A percentile compares a stretch with the other conserved stretches of the same genome.
These are phyloP conservation scores for Carlito syrichta DNA, from an alignment of 2,113 vertebrate species.

Conservation along the genomic window DNA sequence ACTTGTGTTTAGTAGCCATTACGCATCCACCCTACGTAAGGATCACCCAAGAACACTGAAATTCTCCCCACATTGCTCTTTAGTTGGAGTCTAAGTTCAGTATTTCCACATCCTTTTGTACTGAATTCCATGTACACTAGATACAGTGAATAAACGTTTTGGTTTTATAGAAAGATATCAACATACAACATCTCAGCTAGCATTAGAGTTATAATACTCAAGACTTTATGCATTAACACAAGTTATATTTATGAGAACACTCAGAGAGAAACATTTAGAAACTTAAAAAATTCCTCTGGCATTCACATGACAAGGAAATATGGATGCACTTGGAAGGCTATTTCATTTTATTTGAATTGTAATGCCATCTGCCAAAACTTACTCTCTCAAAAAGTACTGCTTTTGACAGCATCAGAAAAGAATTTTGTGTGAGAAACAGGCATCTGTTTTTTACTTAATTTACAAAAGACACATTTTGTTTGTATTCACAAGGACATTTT, in stretches of 20 bases:
- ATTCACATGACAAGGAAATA: constrained; percentile 75
- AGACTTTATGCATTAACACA: constrained; percentile 58
- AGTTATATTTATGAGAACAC: constrained; percentile 71
- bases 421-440: constrained; percentile 64
- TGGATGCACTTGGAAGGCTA: constrained; percentile 67
- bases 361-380: constrained; percentile 79
- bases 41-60: not conserved
- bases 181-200: not conserved
- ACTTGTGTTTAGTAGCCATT: not conserved
- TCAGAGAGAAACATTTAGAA: constrained; percentile 62
- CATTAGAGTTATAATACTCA: constrained; percentile 58
- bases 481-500: constrained; percentile 69
- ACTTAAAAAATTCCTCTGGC: constrained; percentile 72
- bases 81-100: not conserved
- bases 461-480: constrained; percentile 74
- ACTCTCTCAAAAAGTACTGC: constrained; percentile 60
- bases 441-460: constrained; percentile 70
- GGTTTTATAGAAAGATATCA: not conserved
- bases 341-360: constrained; percentile 80
- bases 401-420: constrained; percentile 65
- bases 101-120: not conserved
- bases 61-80: not conserved
- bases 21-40: not conserved
- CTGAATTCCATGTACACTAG: constrained; percentile 28
- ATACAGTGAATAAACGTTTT: constrained; percentile 40